Evolutionary conservation across 2,797 vertebrate genomes (phyloP), one percentile per base, ranked within the genome.

Genomic region (Poecilia wingei): DNA sequence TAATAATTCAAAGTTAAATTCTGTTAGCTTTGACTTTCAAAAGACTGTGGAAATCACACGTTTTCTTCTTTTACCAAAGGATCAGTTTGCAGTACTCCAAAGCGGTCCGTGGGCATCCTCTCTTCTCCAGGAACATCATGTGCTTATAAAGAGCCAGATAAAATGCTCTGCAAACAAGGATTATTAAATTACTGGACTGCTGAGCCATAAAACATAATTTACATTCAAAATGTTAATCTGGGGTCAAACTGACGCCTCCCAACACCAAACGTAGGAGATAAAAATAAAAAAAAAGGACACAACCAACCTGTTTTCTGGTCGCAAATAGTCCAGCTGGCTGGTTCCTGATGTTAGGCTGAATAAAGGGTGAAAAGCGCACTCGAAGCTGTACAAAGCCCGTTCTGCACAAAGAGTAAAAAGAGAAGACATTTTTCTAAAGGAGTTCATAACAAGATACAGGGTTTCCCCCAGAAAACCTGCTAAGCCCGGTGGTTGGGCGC

Each of bases 81-180:
- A 99, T 97, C 43, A 99, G 96, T 91, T 97, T 99, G 95, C 98
- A 98, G 95, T 96, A 98, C 91, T 99, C 98, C 88, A 99, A 92
- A 1, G 98, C 97, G 0, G 98, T 99, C 57, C 98, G 96, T 3
- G 97, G 97, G 87, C 98, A 99, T 39, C 98, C 98, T 82, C 98
- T 96, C 92, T 97, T 99, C 94, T 99, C 98, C 86, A 99, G 92
- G 83, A 98, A 99, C 93, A 96, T 96, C 96, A 98, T 96, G 91
- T 99, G 98, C 91, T 99, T 99, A 89, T 98, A 99, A 74, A 99
- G 95, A 78, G 97, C 95, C 93, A 99, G 92, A 93, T 96, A 99
- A 92, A 99, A 99, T 33, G 97, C 97, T 94, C 98, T 99, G 94
- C 0, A 68, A 79, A 91, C 51, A 88, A 64, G 77, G 16, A 85